Base-by-base conservation (phyloP, 1,140 invertebrate genomes). In the Mylabris phalerata region DNA sequence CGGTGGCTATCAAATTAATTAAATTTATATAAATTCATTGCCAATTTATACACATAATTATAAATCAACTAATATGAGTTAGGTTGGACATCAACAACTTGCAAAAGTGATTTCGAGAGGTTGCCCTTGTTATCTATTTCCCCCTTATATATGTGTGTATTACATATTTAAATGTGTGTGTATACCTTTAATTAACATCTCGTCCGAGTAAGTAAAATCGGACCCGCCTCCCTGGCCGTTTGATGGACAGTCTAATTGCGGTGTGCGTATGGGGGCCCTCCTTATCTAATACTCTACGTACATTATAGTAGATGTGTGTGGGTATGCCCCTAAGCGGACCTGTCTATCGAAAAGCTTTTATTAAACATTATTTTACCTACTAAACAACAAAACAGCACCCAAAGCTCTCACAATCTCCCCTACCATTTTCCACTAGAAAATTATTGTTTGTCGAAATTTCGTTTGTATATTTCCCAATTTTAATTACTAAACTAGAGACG, bases 111-210 rank as follows among this genome's bases (percentile, higher is more conserved):
- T 46, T 54, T 46, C 7, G 42, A 46, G 51, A 46, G 51, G 51
- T 45, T 45, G 43, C 42, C 50, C 51, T 52, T 52, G 32, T 7
- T 32, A 7, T 32, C 32, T 32, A 7, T 32, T 7, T 32, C 32
- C 32, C 32, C 32, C 3, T 5, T 32, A 5, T 32, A 32, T 7
- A 32, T 32, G 32, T 7, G 32, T 32, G 32, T 32, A 32, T 32
- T 19, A 19, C 19, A 7, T 32, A 32, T 32, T 32, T 32, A 32
- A 5, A 32, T 32, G 7, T 32, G 40, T 54, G 51, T 54, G 51
- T 54, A 54, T 54, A 54, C 51, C 54, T 48, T 48, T 56, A 56
- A 56, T 56, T 56, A 56, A 56, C 45, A 56, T 56, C 54, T 56
- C 54, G 54, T 56, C 51, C 51, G 51, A 54, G 47, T 42, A 56